Evolutionary conservation across 2,113 vertebrate species (phyloP), one percentile per base, ranked within the genome.

Genomic region (Tympanuchus pallidicinctus): DNA sequence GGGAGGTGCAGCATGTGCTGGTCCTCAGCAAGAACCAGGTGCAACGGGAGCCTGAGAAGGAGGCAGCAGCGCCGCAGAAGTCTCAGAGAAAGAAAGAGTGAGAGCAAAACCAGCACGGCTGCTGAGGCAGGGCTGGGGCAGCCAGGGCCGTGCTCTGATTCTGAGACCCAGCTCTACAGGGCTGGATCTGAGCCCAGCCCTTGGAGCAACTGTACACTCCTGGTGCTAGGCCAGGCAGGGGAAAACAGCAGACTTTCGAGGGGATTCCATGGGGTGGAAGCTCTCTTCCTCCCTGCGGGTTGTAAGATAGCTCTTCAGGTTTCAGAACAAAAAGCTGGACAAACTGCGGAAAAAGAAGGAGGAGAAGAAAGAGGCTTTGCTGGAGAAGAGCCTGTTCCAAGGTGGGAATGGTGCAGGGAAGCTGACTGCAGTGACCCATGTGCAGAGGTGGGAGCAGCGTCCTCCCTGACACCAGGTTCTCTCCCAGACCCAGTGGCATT

Each of bases 21-120:
- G 99, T 99, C 94, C 98, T 99, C 69, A 97, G 98, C 15, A 96
- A 98, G 65, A 99, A 98, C 97, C 99, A 99, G 96, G 56, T 84
- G 7, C 95, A 96, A 47, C 90, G 98, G 43, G 96, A 97, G 80
- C 99, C 99, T 0, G 99, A 99, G 96, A 97, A 78, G 74, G 96
- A 98, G 65, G 94, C 3, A 1, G 40, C 18, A 1, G 82, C 93
- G 8, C 93, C 96, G 4, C 92, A 97, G 78, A 99, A 98, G 71
- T 98, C 99, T 4, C 95, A 97, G 45, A 98, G 97, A 48, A 99
- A 98, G 95, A 99, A 98, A 91, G 97, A 97, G 99, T 57, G 54
- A 57, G 54, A 54, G 52, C 52, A 54, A 17, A 54, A 13, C 52
- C 52, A 28, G 52, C 52, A 10, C 27, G 8, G 48, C 17, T 20